Evolutionary conservation across 2,113 vertebrate genomes (phyloP), one percentile per base, ranked within the genome.

Genomic region (Carassius auratus): DNA sequence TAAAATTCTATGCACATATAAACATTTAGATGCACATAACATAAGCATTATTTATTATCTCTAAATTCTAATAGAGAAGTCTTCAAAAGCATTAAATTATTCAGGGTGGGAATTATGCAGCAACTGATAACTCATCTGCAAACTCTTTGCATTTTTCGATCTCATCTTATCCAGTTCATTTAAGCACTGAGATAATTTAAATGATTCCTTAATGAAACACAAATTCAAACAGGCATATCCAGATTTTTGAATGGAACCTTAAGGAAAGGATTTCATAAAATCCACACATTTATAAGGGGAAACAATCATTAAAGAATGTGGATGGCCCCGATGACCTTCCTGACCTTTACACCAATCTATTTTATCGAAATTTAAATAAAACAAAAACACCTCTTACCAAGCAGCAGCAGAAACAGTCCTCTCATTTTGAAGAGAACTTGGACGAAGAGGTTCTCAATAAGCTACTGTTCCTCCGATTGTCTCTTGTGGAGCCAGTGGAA

Each of bases 361-460:
- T 45, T 45, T 45, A 45, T 45, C 8, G 8, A 0, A 52, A 85
- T 5, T 57, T 23, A 17, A 59, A 75, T 19, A 52, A 84, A 23
- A 69, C 33, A 52, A 69, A 73, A 38, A 62, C 14, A 52, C 77
- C 6, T 15, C 90, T 93, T 92, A 95, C 94, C 93, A 76, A 92
- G 77, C 6, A 94, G 86, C 14, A 92, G 77, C 71, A 89, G 15
- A 19, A 91, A 19, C 36, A 90, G 55, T 21, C 33, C 21, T 87
- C 87, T 90, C 94, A 94, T 94, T 69, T 84, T 85, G 90, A 79
- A 4, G 79, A 83, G 74, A 82, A 64, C 15, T 55, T 38, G n/a
- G 23, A 69, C 57, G 48, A 83, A 55, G 19, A 55, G 17, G 13
- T 23, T 52, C 21, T 57, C 50, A 23, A 2, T 83, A 4, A 57